Evolutionary conservation across 2,113 vertebrate genomes (phyloP).

Genomic region (Thalassoma bifasciatum): DNA sequence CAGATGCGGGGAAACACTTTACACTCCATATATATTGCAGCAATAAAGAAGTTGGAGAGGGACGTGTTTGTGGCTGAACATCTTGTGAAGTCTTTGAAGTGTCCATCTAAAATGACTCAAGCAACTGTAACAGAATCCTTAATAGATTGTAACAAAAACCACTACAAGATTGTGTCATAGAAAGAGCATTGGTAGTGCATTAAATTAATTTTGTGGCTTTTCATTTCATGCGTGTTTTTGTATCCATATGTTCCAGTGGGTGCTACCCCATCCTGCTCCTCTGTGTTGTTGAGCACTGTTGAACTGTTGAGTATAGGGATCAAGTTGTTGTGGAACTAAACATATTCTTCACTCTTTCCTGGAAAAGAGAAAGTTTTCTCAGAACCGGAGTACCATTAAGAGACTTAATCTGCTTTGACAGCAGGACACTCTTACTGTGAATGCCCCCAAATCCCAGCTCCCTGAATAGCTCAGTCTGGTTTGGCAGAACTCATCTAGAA

Average conservation of each 20-base stretch:
- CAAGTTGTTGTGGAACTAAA: not conserved
- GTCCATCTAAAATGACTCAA: conserved; percentile 20
- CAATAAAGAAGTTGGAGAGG: not conserved
- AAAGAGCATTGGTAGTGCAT: no score
- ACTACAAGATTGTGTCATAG: not conserved
- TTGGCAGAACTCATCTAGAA: not conserved
- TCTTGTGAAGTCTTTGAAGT: conserved; percentile 7
- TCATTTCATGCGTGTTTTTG: not conserved
- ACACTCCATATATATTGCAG: conserved; percentile 28
- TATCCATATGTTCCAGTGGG: no score
- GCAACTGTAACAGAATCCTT: conserved; percentile 6
- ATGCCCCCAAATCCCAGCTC: not conserved
- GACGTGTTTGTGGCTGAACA: not conserved
- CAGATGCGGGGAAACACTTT: conserved; percentile 7
- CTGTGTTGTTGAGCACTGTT: not conserved
- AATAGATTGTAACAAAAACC: conserved; percentile 22
- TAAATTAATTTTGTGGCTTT: not conserved
- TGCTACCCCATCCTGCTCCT: not conserved
- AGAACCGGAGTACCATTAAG: not conserved
- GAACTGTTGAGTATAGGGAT: not conserved
- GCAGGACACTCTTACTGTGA: no score
- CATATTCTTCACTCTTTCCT: not conserved
- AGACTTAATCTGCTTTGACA: not conserved
- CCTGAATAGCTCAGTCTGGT: not conserved
- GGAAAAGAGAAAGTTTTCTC: not conserved